Percentiles rank a stretch among this genome's conserved stretches.
Conservation (phyloP, 2,113 vertebrate genomes). For the Varanus salvator region DNA sequence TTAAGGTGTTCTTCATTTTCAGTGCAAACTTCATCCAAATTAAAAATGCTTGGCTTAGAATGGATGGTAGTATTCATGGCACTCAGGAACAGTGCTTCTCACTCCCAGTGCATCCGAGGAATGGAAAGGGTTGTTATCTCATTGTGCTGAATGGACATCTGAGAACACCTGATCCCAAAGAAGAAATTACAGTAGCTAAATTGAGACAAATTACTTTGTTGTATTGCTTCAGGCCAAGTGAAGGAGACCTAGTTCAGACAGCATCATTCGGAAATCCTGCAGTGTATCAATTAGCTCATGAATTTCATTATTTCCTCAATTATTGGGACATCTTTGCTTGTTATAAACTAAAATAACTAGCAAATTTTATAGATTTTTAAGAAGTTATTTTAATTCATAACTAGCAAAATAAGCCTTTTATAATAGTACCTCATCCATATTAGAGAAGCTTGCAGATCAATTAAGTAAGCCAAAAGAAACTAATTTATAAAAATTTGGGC, state of each 20-base stretch:
- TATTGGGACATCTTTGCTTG: not conserved
- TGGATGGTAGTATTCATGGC: not conserved
- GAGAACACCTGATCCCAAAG: not conserved
- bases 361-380: too few relatives aligned
- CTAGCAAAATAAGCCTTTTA: not conserved
- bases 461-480: not conserved
- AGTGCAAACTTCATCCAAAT: not conserved
- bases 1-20: not conserved
- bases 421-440: not conserved
- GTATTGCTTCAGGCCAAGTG: not conserved
- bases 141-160: not conserved
- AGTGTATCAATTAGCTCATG: not conserved
- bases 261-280: not conserved
- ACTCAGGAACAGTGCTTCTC: not conserved
- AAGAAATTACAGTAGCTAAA: not conserved
- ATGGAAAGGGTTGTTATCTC: not conserved
- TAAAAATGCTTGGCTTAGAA: not conserved
- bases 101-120: too few relatives aligned
- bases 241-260: not conserved
- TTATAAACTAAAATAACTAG: too few relatives aligned
- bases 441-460: slow-evolving; percentile 45
- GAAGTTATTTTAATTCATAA: not conserved
- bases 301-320: not conserved
- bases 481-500: slow-evolving; percentile 8
- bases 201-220: not conserved